These are phyloP conservation scores for Hoplias malabaricus DNA, from an alignment of 2,113 vertebrate species.

Conservation along the genomic window DNA sequence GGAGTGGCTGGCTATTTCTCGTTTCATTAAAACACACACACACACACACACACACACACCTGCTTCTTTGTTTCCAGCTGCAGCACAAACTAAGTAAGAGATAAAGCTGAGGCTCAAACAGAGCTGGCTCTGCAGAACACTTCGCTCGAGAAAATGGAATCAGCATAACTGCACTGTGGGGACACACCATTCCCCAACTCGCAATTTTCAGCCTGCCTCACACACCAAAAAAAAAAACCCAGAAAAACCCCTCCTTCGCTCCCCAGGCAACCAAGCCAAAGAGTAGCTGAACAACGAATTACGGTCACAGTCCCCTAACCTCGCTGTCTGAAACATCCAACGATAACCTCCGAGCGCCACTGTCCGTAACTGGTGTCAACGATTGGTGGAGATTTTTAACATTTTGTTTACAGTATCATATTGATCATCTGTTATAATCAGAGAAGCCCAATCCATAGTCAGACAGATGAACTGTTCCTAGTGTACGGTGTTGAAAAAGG, in stretches of 20 bases:
- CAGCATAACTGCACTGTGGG: slow-evolving; percentile 51
- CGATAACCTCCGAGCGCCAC: too few species aligned
- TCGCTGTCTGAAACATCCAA: neutral
- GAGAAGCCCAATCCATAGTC: too few species aligned
- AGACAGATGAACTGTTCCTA: too few species aligned
- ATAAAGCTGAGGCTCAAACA: slow-evolving; percentile 30
- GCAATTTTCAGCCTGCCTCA: slow-evolving; percentile 28
- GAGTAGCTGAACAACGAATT: slow-evolving; percentile 9
- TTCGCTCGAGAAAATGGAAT: slow-evolving; percentile 46
- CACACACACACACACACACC: neutral
- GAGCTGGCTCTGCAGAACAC: slow-evolving; percentile 39
- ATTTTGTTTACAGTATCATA: too few species aligned
- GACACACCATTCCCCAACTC: slow-evolving; percentile 40
- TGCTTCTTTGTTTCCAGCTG: slow-evolving; percentile 24
- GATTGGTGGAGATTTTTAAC: too few species aligned
- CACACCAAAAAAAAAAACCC: slow-evolving; percentile 25
- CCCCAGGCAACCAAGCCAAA: slow-evolving; percentile 13
- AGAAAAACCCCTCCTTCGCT: slow-evolving; percentile 30
- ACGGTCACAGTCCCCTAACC: slow-evolving; percentile 6
- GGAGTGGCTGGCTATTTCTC: neutral
- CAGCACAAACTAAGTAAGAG: neutral
- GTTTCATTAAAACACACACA: neutral
- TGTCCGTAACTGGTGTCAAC: too few species aligned
- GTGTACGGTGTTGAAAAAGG: too few species aligned
- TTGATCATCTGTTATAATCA: too few species aligned